Evolutionary conservation across 2,113 vertebrate genomes (phyloP).

Genomic region (Ariopsis seemanni): DNA sequence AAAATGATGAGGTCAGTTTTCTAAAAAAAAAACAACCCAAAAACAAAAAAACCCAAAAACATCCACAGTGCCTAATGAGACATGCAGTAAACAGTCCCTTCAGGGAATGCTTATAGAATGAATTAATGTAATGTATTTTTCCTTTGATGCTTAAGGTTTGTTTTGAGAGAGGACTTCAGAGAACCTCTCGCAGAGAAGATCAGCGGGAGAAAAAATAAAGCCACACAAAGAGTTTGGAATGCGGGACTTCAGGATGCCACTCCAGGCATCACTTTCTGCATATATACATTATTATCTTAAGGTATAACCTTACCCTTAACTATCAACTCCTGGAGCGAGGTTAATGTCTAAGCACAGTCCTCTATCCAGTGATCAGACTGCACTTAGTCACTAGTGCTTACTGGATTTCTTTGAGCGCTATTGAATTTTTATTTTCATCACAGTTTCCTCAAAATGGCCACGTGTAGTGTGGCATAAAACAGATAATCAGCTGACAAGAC

Average conservation of each 20-base stretch:
- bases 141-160: conserved; percentile 7
- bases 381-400: neutral
- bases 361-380: neutral
- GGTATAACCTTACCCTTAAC: neutral
- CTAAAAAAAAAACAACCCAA: neutral
- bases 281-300: conserved; percentile 14
- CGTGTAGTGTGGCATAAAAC: neutral
- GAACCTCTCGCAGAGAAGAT: neutral
- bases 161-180: conserved; percentile 16
- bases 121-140: neutral
- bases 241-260: neutral
- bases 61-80: neutral
- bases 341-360: neutral
- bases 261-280: neutral
- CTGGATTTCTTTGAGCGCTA: neutral
- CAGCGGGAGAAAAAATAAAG: conserved; percentile 4
- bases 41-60: too few relatives aligned
- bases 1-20: neutral
- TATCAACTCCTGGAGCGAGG: conserved; percentile 1
- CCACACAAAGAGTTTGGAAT: conserved; percentile 22
- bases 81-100: neutral
- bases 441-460: neutral
- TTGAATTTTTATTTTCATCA: neutral
- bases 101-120: conserved; percentile 9
- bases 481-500: neutral